Base-by-base conservation (phyloP, 1,140 invertebrate species). In the Cylas formicarius region DNA sequence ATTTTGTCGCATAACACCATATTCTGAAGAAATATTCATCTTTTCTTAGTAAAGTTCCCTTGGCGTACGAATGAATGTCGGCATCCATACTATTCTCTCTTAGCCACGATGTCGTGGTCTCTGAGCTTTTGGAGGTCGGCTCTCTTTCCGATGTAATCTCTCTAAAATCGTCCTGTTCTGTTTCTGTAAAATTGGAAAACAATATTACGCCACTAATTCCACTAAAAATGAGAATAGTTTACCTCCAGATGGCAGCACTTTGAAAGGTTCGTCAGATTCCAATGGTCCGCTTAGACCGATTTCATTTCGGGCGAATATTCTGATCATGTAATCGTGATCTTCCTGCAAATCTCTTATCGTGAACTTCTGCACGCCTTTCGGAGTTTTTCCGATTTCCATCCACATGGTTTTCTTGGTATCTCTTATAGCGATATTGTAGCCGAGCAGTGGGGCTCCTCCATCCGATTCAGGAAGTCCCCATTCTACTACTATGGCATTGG, bases 21-120 rank as follows among this genome's bases (percentile, higher is more conserved):
- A 94, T 86, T 48, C 85, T 77, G 79, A 94, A 94, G 80, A 93
- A 94, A 70, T 94, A 94, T 71, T 94, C 90, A 61, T 91, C 87
- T 57, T 81, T 77, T 47, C 85, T 73, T 7, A 91, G 71, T 11
- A 93, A 71, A 36, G 81, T 81, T 26, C 83, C 82, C 48, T 84
- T 78, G 1, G 89, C 84, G 67, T 93, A 93, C 19, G 84, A 86
- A 48, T 81, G 77, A 52, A 94, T 92, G 55, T 92, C 88, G 1
- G 90, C 89, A 65, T 93, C 90, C 86, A 93, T 90, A 52, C 87
- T 86, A 53, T 87, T 81, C 45, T 92, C 87, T 29, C 86, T 72
- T 60, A 94, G 72, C 90, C 90, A 94, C 0, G 88, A 91, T 28
- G 87, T 89, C n/a, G 86, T 89, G 3, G 87, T 91, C 66, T 91